Percentiles rank a stretch among this genome's conserved stretches.
phyloP scores from a whole-genome alignment of 2,113 vertebrate genomes.

The Motacilla alba region DNA sequence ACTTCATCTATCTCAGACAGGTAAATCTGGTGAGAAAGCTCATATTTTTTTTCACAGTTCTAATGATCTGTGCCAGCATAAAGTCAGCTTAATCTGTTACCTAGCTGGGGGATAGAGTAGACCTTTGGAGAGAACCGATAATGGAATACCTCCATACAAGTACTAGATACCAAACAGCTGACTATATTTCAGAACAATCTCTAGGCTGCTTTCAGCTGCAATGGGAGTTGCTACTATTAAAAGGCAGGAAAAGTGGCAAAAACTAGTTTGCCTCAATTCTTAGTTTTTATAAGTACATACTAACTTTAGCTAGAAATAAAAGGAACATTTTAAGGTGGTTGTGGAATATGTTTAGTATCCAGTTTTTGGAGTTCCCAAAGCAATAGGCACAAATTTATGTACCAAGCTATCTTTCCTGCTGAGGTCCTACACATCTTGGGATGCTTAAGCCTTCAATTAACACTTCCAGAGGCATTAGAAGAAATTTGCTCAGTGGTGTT shows the following conservation, averaged over 20 bases:
- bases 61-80: background rate
- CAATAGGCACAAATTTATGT: background rate
- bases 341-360: background rate
- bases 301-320: background rate
- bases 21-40: background rate
- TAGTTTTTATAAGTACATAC: background rate
- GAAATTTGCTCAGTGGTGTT: background rate
- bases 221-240: background rate
- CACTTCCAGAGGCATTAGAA: background rate
- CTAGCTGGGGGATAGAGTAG: background rate
- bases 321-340: background rate
- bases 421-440: background rate
- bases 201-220: background rate
- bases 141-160: background rate
- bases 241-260: background rate
- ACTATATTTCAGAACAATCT: background rate
- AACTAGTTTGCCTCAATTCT: background rate
- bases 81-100: background rate
- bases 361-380: background rate
- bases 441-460: background rate
- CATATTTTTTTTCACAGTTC: background rate
- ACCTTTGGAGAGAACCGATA: background rate
- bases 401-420: background rate
- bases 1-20: background rate
- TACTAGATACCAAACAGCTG: background rate